These are phyloP conservation scores for Mythimna loreyi DNA, from an alignment of 2,888 invertebrate genomes.

Conservation along the genomic window DNA sequence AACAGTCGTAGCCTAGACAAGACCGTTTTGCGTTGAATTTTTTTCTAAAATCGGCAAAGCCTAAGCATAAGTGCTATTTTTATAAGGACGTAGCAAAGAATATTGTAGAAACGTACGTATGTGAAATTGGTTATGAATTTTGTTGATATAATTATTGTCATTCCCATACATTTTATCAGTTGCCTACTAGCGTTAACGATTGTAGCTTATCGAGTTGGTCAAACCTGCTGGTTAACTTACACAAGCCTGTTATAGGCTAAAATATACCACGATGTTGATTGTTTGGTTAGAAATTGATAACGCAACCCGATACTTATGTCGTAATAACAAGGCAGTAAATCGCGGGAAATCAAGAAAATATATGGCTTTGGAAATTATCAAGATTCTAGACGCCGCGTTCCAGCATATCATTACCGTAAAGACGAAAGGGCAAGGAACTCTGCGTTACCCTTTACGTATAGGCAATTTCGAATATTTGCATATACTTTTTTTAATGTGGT, in stretches of 20 bases:
- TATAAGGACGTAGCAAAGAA: too few species aligned
- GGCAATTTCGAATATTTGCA: conserved; percentile 20
- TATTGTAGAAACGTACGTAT: too few species aligned
- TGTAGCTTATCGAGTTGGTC: too few species aligned
- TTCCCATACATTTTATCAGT: too few species aligned
- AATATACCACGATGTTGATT: neutral
- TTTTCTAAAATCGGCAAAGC: too few species aligned
- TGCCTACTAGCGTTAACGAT: too few species aligned
- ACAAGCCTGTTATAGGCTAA: neutral
- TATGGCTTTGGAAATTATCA: conserved; percentile 42
- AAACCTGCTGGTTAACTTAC: neutral
- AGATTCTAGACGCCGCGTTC: conserved; percentile 49
- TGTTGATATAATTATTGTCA: too few species aligned
- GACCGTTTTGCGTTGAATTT: too few species aligned
- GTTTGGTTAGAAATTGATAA: conserved; percentile 15
- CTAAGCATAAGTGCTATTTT: too few species aligned
- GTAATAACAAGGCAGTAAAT: conserved; percentile 22
- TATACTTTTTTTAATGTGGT: conserved; percentile 7
- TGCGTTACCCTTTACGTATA: conserved; percentile 26
- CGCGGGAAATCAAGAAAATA: conserved; percentile 26
- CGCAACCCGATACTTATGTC: conserved; percentile 14
- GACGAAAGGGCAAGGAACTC: conserved; percentile 40
- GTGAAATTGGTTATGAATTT: too few species aligned
- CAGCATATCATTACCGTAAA: conserved; percentile 35
- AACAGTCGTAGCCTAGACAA: too few species aligned